Base-by-base conservation (phyloP, 92 coral and sea anemone species). In the Zoanthus sociatus region DNA sequence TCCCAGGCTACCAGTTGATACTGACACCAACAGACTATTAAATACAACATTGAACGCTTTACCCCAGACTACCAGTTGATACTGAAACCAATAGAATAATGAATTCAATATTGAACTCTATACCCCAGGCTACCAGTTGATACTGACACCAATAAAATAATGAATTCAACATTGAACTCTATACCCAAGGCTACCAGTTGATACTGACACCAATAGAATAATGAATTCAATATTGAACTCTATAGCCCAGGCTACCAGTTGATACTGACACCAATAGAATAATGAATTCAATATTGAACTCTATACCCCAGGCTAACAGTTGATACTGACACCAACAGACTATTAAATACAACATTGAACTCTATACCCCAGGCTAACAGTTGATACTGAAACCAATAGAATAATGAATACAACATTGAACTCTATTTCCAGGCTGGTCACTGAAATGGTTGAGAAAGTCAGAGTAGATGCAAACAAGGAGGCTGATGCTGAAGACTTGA, bases 371-470 rank as follows among this genome's bases (percentile, higher is more conserved):
- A 33, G 60, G 60, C 60, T 53, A 12, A 6, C 10, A 53, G 60
- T 53, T 53, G 6, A 53, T 14, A 53, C 60, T 63, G 16, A 14
- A 7, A 63, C 5, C 16, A 16, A 3, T 73, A 14, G 45, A 12
- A 14, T 42, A 20, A 3, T 11, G 20, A 11, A 1, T 74, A 11
- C 7, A n/a, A 1, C 12, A 32, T 44, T 12, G 37, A 17, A 17
- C 45, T 79, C 84, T 79, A 17, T 9, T 61, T 17, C 33, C 71
- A 79, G 84, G 73, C 75, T 81, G 11, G 85, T 76, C 32, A 81
- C 85, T 6, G 85, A 81, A 18, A 81, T 81, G 85, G 85, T 81
- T 20, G 85, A 66, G n/a, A 67, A 33, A 7, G 85, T 81, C 13
- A 26, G 85, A 51, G 75, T 81, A 73, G 66, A 66, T 8, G 85